phyloP scores from a whole-genome alignment of 2,797 vertebrate species.

The Uromys caudimaculatus region DNA sequence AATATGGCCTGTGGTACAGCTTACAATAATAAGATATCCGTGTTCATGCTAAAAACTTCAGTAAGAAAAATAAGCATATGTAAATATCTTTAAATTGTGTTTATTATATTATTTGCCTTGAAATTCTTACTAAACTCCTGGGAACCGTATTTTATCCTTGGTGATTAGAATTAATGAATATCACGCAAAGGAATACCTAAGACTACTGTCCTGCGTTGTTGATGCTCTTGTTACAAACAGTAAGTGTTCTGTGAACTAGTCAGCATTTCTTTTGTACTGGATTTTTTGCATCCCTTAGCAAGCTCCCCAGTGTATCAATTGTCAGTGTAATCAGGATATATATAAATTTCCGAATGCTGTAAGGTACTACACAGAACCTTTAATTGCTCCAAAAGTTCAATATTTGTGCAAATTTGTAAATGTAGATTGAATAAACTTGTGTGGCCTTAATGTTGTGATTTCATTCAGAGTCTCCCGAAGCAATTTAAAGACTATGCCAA shows the following conservation, averaged over 20 bases:
- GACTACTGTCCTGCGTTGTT: neutral
- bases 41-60: neutral
- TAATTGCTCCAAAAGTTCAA: neutral
- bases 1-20: neutral
- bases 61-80: neutral
- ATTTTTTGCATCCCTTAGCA: neutral
- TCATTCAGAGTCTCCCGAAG: neutral
- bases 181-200: neutral
- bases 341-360: neutral
- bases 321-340: neutral
- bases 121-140: neutral
- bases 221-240: neutral
- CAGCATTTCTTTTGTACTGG: neutral
- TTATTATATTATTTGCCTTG: neutral
- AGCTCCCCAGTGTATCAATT: neutral
- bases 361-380: neutral
- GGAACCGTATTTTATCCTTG: neutral
- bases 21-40: neutral
- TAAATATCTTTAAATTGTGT: neutral
- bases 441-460: neutral
- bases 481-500: neutral
- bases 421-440: neutral
- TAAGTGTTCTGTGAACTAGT: neutral
- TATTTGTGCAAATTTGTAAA: slow-evolving; percentile 41
- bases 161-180: neutral